Percentiles rank a stretch among this genome's conserved stretches.
These are phyloP conservation scores for Holothuria scabra DNA, from an alignment of 53 echinoderm and acorn worm species.

Conservation along the genomic window DNA sequence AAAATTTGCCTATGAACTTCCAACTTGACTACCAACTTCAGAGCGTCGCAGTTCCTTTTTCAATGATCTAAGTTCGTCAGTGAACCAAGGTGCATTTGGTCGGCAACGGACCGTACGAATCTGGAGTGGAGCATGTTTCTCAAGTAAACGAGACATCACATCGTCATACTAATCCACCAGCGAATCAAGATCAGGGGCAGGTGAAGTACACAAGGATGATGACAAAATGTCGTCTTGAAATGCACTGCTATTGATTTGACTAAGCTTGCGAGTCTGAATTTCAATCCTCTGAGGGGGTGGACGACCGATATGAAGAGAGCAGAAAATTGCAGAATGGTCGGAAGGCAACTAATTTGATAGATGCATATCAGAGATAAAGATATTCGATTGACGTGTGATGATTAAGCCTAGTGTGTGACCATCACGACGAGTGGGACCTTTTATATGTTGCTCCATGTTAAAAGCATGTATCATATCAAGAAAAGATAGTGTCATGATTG, in stretches of 20 bases:
- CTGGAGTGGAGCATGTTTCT: not conserved
- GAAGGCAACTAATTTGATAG: too few species aligned
- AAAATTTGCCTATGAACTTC: conserved; percentile 32
- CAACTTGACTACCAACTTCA: conserved; percentile 1
- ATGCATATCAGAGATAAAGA: too few species aligned
- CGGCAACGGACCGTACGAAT: not conserved
- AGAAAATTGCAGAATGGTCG: conserved; percentile 43
- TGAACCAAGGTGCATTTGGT: conserved; percentile 32
- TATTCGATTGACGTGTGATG: too few species aligned
- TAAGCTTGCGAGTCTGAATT: conserved; percentile 4
- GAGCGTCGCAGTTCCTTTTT: conserved; percentile 3
- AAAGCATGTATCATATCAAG: conserved; percentile 53
- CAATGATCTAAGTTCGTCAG: conserved; percentile 11
- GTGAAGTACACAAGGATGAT: not conserved
- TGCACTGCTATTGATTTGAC: not conserved
- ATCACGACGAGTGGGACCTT: conserved; percentile 51
- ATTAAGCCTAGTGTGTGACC: conserved; percentile 68
- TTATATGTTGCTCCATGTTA: conserved; percentile 66
- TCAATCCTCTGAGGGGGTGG: too few species aligned
- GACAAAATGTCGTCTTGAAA: not conserved
- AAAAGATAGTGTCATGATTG: conserved; percentile 34
- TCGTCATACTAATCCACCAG: not conserved
- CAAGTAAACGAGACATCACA: conserved; percentile 18
- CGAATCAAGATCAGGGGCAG: not conserved
- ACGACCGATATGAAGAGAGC: conserved; percentile 37